Conservation (phyloP, 2,113 vertebrate species). For the Pituophis catenifer region DNA sequence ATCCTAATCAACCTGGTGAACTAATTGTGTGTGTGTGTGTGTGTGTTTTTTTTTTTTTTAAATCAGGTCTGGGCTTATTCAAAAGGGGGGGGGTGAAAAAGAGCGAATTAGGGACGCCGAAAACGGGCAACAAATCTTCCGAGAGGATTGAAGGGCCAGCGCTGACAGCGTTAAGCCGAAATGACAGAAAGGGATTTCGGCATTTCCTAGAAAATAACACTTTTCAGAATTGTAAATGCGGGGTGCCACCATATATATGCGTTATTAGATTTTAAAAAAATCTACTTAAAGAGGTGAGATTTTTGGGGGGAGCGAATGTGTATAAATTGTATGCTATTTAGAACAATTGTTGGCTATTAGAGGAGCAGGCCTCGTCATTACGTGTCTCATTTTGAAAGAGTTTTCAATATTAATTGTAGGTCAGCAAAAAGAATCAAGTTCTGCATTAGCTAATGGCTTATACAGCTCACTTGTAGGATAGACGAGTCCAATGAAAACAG, state of each 20-base stretch:
- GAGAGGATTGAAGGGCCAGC: neutral
- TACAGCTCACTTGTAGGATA: neutral
- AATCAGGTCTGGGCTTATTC: neutral
- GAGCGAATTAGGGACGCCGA: neutral
- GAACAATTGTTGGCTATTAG: neutral
- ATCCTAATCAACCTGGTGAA: neutral
- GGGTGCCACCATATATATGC: neutral
- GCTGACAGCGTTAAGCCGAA: neutral
- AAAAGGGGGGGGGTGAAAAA: neutral
- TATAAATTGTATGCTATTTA: neutral
- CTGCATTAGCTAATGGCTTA: neutral
- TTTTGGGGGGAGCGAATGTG: neutral
- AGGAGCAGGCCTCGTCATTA: neutral
- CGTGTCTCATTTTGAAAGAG: neutral
- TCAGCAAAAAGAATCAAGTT: neutral
- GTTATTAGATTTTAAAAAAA: neutral
- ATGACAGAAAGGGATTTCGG: neutral
- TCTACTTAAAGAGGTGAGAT: neutral
- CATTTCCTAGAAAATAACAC: neutral
- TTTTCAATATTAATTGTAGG: neutral
- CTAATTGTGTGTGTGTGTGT: neutral
- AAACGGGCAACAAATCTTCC: neutral
- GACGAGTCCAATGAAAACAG: neutral
- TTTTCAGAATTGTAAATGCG: neutral
- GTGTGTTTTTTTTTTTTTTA: neutral